phyloP scores from a whole-genome alignment of 2,113 vertebrate species.

The Miniopterus natalensis region DNA sequence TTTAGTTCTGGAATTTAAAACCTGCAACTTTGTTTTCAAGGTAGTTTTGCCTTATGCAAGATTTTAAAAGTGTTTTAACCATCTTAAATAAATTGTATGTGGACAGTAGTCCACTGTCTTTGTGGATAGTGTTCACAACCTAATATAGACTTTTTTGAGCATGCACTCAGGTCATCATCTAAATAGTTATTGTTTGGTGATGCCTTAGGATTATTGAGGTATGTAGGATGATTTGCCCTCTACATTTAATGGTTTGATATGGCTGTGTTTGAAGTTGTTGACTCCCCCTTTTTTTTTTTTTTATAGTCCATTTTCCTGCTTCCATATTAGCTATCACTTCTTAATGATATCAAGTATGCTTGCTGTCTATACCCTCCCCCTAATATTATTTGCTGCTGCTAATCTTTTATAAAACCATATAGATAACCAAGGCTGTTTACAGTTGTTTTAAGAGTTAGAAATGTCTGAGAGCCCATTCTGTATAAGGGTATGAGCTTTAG shows the following conservation, averaged over 20 bases:
- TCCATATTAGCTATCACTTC: slow-evolving; percentile 2
- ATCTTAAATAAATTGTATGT: slow-evolving; percentile 51
- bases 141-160: slow-evolving; percentile 49
- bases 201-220: slow-evolving; percentile 45
- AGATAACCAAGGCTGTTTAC: slow-evolving; percentile 30
- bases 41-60: slow-evolving; percentile 24
- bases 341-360: slow-evolving; percentile 43
- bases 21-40: slow-evolving; percentile 30
- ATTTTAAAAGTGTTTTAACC: slow-evolving; percentile 44
- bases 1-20: slow-evolving; percentile 69
- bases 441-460: slow-evolving; percentile 43
- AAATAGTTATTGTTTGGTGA: slow-evolving; percentile 34
- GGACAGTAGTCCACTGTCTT: neutral
- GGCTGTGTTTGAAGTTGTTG: slow-evolving; percentile 41
- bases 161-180: neutral
- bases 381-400: slow-evolving; percentile 34
- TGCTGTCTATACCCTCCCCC: neutral
- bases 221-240: slow-evolving; percentile 15
- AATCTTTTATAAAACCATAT: slow-evolving; percentile 48
- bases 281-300: neutral
- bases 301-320: slow-evolving; percentile 57
- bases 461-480: slow-evolving; percentile 33
- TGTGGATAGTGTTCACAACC: slow-evolving; percentile 36
- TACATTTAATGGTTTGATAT: slow-evolving; percentile 48
- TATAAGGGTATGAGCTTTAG: slow-evolving; percentile 26